Conservation (phyloP, 23 tunicate genomes). For the Styela clava region DNA sequence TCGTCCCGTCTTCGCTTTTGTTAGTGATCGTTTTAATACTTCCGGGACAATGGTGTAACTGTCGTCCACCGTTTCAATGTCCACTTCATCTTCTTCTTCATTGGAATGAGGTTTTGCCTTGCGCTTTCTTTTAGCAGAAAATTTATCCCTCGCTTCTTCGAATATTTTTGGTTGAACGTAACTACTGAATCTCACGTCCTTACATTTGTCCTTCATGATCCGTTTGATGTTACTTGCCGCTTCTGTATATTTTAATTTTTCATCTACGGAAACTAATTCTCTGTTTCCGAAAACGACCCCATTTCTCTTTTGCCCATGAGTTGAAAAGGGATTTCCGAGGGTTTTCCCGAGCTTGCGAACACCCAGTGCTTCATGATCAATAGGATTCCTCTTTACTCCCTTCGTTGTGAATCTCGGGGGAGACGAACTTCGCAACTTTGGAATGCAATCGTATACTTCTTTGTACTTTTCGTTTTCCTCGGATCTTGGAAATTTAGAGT, state of each 20-base stretch:
- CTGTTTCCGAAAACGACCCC: neutral
- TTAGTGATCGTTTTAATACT: neutral
- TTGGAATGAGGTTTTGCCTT: neutral
- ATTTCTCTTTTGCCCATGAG: neutral
- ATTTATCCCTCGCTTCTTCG: neutral
- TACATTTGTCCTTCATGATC: neutral
- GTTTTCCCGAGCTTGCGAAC: conserved; percentile 2
- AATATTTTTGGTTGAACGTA: neutral
- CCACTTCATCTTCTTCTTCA: neutral
- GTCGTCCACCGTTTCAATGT: conserved; percentile 1
- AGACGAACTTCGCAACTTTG: neutral
- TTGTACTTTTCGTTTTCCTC: neutral
- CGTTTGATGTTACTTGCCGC: neutral
- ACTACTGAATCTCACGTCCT: neutral
- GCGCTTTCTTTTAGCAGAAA: neutral
- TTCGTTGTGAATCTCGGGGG: conserved; percentile 10
- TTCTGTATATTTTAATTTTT: neutral
- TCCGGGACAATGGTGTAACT: neutral
- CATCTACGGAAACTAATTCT: neutral
- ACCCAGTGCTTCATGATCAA: neutral
- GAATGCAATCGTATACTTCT: neutral
- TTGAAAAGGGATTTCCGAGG: conserved; percentile 3
- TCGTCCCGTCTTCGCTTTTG: neutral
- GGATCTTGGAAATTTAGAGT: conserved; percentile 5
- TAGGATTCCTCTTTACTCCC: neutral